Percentiles rank a stretch among this genome's conserved stretches.
phyloP scores from a whole-genome alignment of 1,140 invertebrate species.

The Drosophila cardini region DNA sequence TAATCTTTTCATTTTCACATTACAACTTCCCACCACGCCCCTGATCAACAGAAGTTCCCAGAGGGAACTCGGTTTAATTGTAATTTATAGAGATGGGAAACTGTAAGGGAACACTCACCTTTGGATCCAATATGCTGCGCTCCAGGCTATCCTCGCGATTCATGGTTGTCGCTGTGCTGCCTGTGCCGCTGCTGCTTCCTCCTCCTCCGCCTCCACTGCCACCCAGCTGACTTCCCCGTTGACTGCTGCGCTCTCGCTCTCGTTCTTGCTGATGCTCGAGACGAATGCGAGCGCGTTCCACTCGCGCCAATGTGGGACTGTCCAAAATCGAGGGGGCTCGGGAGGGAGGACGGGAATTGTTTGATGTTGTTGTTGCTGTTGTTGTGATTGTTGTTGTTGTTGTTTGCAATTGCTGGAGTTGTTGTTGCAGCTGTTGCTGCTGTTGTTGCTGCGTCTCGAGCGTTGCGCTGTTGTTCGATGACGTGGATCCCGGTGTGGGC shows the following conservation, averaged over 20 bases:
- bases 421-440: conserved; percentile 62
- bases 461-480: conserved; percentile 78
- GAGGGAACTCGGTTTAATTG: conserved; percentile 49
- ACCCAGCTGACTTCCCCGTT: conserved; percentile 58
- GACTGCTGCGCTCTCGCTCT: conserved; percentile 59
- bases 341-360: conserved; percentile 78
- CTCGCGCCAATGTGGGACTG: conserved; percentile 86
- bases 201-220: conserved; percentile 45
- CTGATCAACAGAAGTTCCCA: not conserved
- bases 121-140: conserved; percentile 81
- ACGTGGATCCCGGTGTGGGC: conserved; percentile 78
- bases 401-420: conserved; percentile 63
- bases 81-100: conserved; percentile 57
- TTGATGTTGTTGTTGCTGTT: conserved; percentile 49
- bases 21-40: not conserved
- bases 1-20: conserved; percentile 48
- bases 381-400: conserved; percentile 57
- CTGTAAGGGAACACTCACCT: conserved; percentile 68
- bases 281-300: conserved; percentile 86
- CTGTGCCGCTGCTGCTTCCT: conserved; percentile 60
- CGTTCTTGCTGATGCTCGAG: conserved; percentile 83
- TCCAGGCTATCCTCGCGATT: conserved; percentile 83
- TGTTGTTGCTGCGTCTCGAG: conserved; percentile 71
- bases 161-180: conserved; percentile 74
- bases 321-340: conserved; percentile 85